Base-by-base conservation (phyloP, 2,797 vertebrate genomes). In the Myotis pilosus region DNA sequence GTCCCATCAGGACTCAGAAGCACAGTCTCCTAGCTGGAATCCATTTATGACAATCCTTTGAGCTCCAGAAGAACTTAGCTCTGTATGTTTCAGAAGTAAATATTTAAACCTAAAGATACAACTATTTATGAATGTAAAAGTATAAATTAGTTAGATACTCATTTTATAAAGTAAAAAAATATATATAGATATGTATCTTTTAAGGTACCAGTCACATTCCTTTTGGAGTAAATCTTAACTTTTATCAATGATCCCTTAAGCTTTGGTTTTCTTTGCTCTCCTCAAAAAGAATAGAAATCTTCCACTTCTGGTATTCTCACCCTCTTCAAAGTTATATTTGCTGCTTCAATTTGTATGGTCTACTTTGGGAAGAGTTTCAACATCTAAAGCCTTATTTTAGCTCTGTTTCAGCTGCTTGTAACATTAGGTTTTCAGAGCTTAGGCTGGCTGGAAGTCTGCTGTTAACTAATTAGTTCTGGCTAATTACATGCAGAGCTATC, bases 401-500 rank as follows among this genome's bases (percentile, higher is more conserved):
- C 72, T 95, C 5, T 62, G 60, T 74, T 93, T 91, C 72, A 78
- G 75, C 25, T 75, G 76, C 68, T 91, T 76, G 76, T 55, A 89
- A 72, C 28, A 38, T 83, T 47, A 89, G 60, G 72, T 62, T 89
- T 95, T 72, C 68, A 89, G 72, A 68, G 89, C 78, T 94, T 85
- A 92, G 41, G 66, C 47, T 33, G 36, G 66, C 47, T 25, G 89
- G 28, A 91, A 74, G 55, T 76, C 71, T 83, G 47, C 62, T 92
- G 92, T 92, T 93, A 87, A 90, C 87, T 94, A 95, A 96, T 95
- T 96, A 96, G 92, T 68, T 87, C 88, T 86, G 55, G 36, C 72
- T 96, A 91, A 95, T 95, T 95, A 87, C 41, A 68, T 82, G 66
- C 53, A 74, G 93, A 22, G 55, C 82, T 72, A 72, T 80, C 88